These are phyloP conservation scores for Leptatherina wallacei DNA, from an alignment of 2,797 vertebrate genomes.

Conservation along the genomic window DNA sequence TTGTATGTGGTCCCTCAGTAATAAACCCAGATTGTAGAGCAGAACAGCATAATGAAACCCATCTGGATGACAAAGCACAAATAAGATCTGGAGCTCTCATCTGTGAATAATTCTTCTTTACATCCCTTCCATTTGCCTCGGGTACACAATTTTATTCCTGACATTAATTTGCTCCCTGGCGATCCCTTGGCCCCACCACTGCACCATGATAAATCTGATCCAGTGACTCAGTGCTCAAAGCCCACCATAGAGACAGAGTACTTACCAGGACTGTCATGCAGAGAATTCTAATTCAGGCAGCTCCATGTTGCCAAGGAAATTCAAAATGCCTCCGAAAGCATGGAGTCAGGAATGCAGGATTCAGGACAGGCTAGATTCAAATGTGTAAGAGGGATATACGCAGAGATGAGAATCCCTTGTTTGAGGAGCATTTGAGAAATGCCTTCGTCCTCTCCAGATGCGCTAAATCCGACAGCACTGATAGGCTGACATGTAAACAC, in stretches of 20 bases:
- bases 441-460: slow-evolving; percentile 75
- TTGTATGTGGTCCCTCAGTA: slow-evolving; percentile 28
- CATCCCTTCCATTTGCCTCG: slow-evolving; percentile 40
- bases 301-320: slow-evolving; percentile 86
- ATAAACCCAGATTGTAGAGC: slow-evolving; percentile 44
- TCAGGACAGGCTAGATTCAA: slow-evolving; percentile 47
- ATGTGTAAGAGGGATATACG: slow-evolving; percentile 45
- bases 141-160: slow-evolving; percentile 56
- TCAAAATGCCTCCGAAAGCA: slow-evolving; percentile 82
- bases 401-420: slow-evolving; percentile 62
- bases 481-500: slow-evolving; percentile 81
- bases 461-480: slow-evolving; percentile 76
- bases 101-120: slow-evolving; percentile 42
- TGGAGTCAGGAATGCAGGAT: slow-evolving; percentile 70
- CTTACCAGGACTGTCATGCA: slow-evolving; percentile 88
- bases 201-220: slow-evolving; percentile 80
- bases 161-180: slow-evolving; percentile 67
- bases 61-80: slow-evolving; percentile 80
- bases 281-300: slow-evolving; percentile 86
- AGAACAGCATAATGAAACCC: slow-evolving; percentile 61
- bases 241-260: slow-evolving; percentile 77
- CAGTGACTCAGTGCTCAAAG: slow-evolving; percentile 69
- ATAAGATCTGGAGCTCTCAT: slow-evolving; percentile 62
- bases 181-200: slow-evolving; percentile 73
- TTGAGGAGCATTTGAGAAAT: slow-evolving; percentile 73